A percentile compares a stretch with the other conserved stretches of the same genome.
These are phyloP conservation scores for Drosophila phalerata DNA, from an alignment of 2,888 invertebrate species.

Conservation along the genomic window DNA sequence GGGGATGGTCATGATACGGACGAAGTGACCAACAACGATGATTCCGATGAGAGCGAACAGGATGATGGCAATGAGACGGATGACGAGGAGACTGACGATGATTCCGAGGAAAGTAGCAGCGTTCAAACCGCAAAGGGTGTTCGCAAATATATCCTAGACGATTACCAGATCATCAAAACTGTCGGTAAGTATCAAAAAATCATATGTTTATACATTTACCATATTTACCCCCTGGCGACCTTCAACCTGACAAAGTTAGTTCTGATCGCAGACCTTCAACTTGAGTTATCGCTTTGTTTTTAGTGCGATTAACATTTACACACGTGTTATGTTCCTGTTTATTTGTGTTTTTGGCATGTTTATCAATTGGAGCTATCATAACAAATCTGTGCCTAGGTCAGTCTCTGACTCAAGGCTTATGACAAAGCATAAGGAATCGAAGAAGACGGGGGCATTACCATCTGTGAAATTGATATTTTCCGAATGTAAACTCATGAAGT, in stretches of 20 bases:
- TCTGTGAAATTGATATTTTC: conserved; percentile 19
- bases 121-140: conserved; percentile 82
- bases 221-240: conserved; percentile 6
- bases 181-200: conserved; percentile 89
- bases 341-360: conserved; percentile 33
- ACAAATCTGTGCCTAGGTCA: conserved; percentile 51
- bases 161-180: conserved; percentile 94
- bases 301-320: conserved; percentile 16
- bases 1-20: conserved; percentile 69
- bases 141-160: conserved; percentile 90
- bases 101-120: conserved; percentile 85
- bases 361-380: conserved; percentile 47
- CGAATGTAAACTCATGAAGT: conserved; percentile 17
- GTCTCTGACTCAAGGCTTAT: conserved; percentile 36
- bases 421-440: conserved; percentile 23
- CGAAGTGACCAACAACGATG: conserved; percentile 69
- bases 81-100: conserved; percentile 81
- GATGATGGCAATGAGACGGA: conserved; percentile 83
- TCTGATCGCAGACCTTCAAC: conserved; percentile 37
- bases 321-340: conserved; percentile 25
- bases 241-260: conserved; percentile 14
- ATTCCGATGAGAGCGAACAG: conserved; percentile 74
- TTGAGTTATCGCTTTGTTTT: conserved; percentile 40
- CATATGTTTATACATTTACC: background rate
- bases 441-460: conserved; percentile 12